Conservation (phyloP, 2,797 vertebrate genomes). For the Forpus xanthops region DNA sequence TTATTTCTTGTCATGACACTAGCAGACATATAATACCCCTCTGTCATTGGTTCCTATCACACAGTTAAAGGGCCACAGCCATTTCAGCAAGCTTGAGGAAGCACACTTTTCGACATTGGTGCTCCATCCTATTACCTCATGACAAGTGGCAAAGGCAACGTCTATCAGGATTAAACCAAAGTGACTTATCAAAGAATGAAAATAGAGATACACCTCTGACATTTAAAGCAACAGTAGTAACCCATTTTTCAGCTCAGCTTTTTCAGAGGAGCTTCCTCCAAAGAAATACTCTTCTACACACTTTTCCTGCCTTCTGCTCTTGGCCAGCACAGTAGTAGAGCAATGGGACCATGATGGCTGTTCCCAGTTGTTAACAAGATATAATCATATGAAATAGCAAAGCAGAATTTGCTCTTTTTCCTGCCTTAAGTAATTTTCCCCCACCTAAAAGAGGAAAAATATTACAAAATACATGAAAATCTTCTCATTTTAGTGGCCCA, state of each 20-base stretch:
- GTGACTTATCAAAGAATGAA: background rate
- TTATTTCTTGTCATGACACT: background rate
- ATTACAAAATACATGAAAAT: background rate
- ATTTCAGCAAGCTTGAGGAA: background rate
- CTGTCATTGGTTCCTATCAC: background rate
- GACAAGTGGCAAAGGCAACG: background rate
- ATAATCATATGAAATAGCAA: background rate
- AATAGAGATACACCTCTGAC: fast-evolving
- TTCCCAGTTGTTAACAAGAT: background rate
- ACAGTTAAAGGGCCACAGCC: background rate
- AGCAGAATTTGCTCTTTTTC: background rate
- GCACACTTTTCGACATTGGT: fast-evolving
- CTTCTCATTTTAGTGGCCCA: background rate
- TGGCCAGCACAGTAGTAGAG: background rate
- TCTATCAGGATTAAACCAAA: background rate
- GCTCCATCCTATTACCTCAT: background rate
- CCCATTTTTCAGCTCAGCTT: background rate
- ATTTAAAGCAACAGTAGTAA: background rate
- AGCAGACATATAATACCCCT: background rate
- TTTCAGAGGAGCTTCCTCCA: background rate
- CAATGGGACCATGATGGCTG: background rate
- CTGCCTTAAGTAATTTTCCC: background rate
- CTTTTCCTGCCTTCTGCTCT: background rate
- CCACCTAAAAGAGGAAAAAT: background rate
- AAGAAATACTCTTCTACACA: background rate